Percentiles rank a stretch among this genome's conserved stretches.
These are phyloP conservation scores for Drosophila willistoni DNA, from an alignment of 1,140 invertebrate genomes.

Conservation along the genomic window DNA sequence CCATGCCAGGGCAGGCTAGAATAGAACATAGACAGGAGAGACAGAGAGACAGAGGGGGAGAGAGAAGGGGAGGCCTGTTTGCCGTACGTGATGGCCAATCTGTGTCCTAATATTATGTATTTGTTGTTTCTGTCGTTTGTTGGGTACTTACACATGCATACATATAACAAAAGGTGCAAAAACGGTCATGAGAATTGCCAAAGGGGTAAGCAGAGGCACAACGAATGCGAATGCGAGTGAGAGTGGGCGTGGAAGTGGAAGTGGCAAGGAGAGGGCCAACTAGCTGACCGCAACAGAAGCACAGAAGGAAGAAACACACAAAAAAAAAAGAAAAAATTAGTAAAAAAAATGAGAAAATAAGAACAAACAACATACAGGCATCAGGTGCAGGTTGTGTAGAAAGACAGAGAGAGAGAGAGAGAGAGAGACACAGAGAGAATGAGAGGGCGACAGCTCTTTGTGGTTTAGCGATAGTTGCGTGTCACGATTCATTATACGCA, in stretches of 20 bases:
- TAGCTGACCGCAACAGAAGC: conserved; percentile 57
- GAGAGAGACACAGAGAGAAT: conserved; percentile 18
- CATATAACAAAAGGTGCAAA: conserved; percentile 70
- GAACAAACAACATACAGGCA: conserved; percentile 49
- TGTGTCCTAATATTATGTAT: conserved; percentile 22
- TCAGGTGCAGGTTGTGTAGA: conserved; percentile 38
- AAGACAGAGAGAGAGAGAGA: conserved; percentile 5
- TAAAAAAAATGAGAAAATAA: conserved; percentile 28
- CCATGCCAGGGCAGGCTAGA: not conserved
- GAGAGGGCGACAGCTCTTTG: conserved; percentile 4
- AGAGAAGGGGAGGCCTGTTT: conserved; percentile 31
- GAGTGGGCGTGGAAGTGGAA: not conserved
- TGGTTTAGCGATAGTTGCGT: not conserved
- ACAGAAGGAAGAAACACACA: conserved; percentile 33
- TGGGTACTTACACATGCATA: conserved; percentile 32
- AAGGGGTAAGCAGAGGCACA: conserved; percentile 18
- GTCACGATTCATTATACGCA: not conserved
- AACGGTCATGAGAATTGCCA: conserved; percentile 69
- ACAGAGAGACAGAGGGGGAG: not conserved
- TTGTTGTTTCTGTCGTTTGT: conserved; percentile 42
- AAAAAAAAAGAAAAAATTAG: conserved; percentile 10
- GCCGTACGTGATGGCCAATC: conserved; percentile 63
- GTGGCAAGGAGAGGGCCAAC: conserved; percentile 19
- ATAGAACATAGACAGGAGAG: conserved; percentile 1
- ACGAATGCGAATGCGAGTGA: conserved; percentile 13